A percentile compares a stretch with the other conserved stretches of the same genome.
phyloP scores from a whole-genome alignment of 2,888 invertebrate genomes.

The Agrotis segetum region DNA sequence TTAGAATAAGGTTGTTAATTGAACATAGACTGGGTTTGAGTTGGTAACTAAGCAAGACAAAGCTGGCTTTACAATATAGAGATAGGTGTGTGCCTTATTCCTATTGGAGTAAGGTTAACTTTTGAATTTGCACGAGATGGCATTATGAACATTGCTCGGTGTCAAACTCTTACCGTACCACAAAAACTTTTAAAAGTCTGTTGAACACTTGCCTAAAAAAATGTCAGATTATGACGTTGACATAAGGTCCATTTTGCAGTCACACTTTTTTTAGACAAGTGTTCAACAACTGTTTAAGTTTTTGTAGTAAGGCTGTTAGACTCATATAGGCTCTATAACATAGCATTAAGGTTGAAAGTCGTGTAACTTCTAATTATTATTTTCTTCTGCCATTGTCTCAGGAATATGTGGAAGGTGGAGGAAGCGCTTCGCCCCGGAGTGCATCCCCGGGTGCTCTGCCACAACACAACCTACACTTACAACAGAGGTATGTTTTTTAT shows the following conservation, averaged over 20 bases:
- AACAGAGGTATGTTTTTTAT: conserved; percentile 78
- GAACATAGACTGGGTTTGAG: background rate
- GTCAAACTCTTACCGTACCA: too few relatives aligned
- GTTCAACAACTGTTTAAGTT: too few relatives aligned
- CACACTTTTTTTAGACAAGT: too few relatives aligned
- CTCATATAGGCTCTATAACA: too few relatives aligned
- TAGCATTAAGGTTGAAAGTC: conserved; percentile 1
- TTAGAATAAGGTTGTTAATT: too few relatives aligned
- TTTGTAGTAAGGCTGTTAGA: too few relatives aligned
- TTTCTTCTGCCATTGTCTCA: conserved; percentile 57
- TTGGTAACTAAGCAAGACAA: background rate
- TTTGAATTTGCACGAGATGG: too few relatives aligned
- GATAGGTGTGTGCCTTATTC: background rate
- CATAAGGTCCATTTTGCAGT: too few relatives aligned
- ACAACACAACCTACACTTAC: conserved; percentile 86
- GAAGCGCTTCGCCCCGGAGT: conserved; percentile 87
- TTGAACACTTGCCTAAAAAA: too few relatives aligned
- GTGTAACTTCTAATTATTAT: too few relatives aligned
- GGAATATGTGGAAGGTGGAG: conserved; percentile 88
- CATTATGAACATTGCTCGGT: background rate
- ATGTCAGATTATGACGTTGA: too few relatives aligned
- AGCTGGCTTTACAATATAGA: background rate
- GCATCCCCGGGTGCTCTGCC: conserved; percentile 86
- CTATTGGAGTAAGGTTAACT: background rate
- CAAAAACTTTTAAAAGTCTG: too few relatives aligned